These are phyloP conservation scores for Brachynemurus nebulosus DNA, from an alignment of 2,888 invertebrate genomes.

Conservation along the genomic window DNA sequence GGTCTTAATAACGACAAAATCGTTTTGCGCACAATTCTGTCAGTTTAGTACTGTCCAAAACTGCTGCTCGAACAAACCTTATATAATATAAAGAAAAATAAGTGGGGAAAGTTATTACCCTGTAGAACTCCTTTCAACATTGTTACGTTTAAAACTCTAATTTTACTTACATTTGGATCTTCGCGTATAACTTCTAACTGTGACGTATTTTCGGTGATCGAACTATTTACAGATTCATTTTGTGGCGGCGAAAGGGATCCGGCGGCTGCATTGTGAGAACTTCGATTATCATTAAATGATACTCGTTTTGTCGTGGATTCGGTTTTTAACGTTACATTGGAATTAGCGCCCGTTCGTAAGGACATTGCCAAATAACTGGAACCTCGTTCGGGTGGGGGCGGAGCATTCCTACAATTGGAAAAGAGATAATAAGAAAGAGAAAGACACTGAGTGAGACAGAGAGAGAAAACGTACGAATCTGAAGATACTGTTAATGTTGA, in stretches of 20 bases:
- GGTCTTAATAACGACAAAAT: too few relatives aligned
- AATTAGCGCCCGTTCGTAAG: conserved; percentile 33
- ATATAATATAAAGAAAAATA: too few relatives aligned
- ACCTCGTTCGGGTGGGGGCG: conserved; percentile 75
- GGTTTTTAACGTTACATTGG: conserved; percentile 11
- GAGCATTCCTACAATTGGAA: conserved; percentile 30
- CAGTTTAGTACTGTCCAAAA: too few relatives aligned
- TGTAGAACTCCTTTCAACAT: too few relatives aligned
- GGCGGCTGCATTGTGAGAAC: conserved; percentile 23
- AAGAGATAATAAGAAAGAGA: background rate
- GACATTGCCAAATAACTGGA: conserved; percentile 80
- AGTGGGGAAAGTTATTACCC: too few relatives aligned
- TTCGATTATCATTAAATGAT: conserved; percentile 28
- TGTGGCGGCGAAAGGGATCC: conserved; percentile 27
- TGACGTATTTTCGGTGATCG: conserved; percentile 25
- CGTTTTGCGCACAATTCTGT: too few relatives aligned
- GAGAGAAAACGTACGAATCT: conserved; percentile 2
- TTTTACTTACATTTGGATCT: conserved; percentile 64
- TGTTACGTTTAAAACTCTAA: background rate
- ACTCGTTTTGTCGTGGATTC: conserved; percentile 25
- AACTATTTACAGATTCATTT: conserved; percentile 15
- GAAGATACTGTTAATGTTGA: conserved; percentile 4
- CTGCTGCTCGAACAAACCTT: too few relatives aligned
- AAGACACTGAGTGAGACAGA: background rate
- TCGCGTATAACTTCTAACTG: conserved; percentile 44